These are phyloP conservation scores for Bellardia bayeri DNA, from an alignment of 2,888 invertebrate species.

Conservation along the genomic window DNA sequence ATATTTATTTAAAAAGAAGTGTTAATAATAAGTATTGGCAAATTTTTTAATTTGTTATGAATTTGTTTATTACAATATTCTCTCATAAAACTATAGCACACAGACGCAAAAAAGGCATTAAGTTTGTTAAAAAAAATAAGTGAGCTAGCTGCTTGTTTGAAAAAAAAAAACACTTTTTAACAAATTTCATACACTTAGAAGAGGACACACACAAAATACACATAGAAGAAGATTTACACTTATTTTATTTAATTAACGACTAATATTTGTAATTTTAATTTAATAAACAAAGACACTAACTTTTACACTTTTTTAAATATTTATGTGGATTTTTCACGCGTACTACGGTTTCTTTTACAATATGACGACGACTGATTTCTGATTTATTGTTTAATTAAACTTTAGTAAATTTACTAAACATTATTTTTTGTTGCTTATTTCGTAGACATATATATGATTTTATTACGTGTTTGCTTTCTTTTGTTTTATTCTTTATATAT, in stretches of 20 bases:
- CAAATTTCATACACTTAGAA: constrained; percentile 32
- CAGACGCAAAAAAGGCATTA: constrained; percentile 3
- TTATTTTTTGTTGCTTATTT: constrained; percentile 28
- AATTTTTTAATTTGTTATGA: constrained; percentile 1
- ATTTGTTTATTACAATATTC: neutral
- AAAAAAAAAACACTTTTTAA: neutral
- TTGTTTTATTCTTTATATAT: constrained; percentile 23
- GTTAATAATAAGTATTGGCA: neutral
- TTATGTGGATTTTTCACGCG: constrained; percentile 46
- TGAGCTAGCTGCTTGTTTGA: constrained; percentile 30
- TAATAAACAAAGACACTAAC: constrained; percentile 51
- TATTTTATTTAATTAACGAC: constrained; percentile 34
- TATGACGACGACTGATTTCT: constrained; percentile 63
- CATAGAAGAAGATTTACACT: constrained; percentile 28
- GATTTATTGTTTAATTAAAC: constrained; percentile 35
- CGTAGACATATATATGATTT: constrained; percentile 35
- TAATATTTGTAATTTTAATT: constrained; percentile 18
- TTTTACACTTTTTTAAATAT: constrained; percentile 38
- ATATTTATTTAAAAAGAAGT: neutral
- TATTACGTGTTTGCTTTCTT: constrained; percentile 20
- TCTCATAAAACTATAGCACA: constrained; percentile 6
- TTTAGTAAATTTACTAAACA: constrained; percentile 47
- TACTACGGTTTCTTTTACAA: constrained; percentile 29
- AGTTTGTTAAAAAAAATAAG: constrained; percentile 33
- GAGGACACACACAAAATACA: constrained; percentile 34